Conservation (phyloP, 2,888 invertebrate species). For the Epinotia demarniana region DNA sequence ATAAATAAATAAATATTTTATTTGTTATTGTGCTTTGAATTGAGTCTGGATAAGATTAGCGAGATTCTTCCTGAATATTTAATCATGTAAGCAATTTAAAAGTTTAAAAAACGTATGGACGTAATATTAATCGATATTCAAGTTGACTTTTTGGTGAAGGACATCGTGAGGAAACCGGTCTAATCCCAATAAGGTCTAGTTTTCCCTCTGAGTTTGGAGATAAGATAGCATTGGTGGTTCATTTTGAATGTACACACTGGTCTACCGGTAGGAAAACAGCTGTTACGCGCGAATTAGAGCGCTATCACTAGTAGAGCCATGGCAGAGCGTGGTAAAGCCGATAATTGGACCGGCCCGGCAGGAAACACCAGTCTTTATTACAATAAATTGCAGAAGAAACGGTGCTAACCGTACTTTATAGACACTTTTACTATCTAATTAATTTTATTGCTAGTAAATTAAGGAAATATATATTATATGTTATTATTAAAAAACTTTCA, state of each 20-base stretch:
- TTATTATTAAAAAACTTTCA: slow-evolving; percentile 14
- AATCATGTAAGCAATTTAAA: too few relatives aligned
- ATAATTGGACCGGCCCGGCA: slow-evolving; percentile 13
- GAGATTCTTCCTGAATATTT: too few relatives aligned
- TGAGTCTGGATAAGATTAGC: too few relatives aligned
- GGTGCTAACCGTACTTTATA: slow-evolving; percentile 1
- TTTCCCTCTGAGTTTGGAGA: too few relatives aligned
- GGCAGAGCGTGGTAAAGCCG: background rate
- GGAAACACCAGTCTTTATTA: slow-evolving; percentile 12
- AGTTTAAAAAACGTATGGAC: too few relatives aligned
- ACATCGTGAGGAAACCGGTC: too few relatives aligned
- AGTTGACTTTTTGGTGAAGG: too few relatives aligned
- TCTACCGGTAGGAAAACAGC: background rate
- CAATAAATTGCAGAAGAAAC: slow-evolving; percentile 6
- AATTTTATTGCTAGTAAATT: slow-evolving; percentile 9
- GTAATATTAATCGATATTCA: too few relatives aligned
- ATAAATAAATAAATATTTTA: background rate
- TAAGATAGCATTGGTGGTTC: too few relatives aligned
- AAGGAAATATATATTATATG: background rate
- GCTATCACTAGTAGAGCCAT: background rate
- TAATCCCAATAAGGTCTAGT: too few relatives aligned
- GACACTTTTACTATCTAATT: slow-evolving; percentile 21
- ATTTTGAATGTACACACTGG: too few relatives aligned
- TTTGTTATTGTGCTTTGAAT: too few relatives aligned
- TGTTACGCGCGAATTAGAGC: slow-evolving; percentile 3